A percentile compares a stretch with the other conserved stretches of the same genome.
These are phyloP conservation scores for Drosophila burlai DNA, from an alignment of 1,140 invertebrate genomes.

Conservation along the genomic window DNA sequence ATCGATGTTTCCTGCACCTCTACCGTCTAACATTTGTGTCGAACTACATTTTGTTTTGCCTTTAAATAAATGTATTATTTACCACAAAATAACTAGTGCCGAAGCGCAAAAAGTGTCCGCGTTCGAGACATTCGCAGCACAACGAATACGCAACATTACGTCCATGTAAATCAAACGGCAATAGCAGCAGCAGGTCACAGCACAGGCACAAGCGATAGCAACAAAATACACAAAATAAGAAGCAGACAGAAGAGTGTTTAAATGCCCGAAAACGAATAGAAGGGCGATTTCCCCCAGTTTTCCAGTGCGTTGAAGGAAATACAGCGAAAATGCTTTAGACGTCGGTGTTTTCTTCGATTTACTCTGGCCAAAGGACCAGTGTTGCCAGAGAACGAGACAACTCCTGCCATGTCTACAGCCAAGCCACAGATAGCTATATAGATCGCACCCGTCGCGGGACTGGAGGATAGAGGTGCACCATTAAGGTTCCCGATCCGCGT, in stretches of 20 bases:
- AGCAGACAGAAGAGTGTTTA: conserved; percentile 47
- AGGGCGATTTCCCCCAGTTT: conserved; percentile 12
- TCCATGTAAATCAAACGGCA: conserved; percentile 66
- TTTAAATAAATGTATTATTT: conserved; percentile 64
- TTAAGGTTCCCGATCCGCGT: conserved; percentile 5
- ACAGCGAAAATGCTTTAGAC: conserved; percentile 68
- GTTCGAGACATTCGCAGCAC: conserved; percentile 48
- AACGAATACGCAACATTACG: conserved; percentile 66
- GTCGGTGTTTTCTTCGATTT: conserved; percentile 53
- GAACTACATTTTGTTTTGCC: conserved; percentile 70
- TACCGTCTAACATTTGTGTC: conserved; percentile 46
- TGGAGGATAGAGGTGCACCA: conserved; percentile 5
- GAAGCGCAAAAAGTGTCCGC: conserved; percentile 49
- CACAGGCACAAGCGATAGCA: conserved; percentile 48
- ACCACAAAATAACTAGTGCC: conserved; percentile 48
- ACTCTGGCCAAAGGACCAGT: conserved; percentile 61
- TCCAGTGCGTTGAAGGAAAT: conserved; percentile 16
- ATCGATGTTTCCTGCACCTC: too few relatives aligned
- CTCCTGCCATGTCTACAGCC: conserved; percentile 46
- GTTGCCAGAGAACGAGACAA: conserved; percentile 58
- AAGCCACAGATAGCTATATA: conserved; percentile 37
- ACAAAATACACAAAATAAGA: conserved; percentile 79
- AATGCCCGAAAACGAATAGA: conserved; percentile 50
- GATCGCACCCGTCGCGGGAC: conserved; percentile 20
- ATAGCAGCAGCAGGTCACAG: conserved; percentile 48